phyloP scores from a whole-genome alignment of 2,888 invertebrate species.

The Colostygia pectinataria region DNA sequence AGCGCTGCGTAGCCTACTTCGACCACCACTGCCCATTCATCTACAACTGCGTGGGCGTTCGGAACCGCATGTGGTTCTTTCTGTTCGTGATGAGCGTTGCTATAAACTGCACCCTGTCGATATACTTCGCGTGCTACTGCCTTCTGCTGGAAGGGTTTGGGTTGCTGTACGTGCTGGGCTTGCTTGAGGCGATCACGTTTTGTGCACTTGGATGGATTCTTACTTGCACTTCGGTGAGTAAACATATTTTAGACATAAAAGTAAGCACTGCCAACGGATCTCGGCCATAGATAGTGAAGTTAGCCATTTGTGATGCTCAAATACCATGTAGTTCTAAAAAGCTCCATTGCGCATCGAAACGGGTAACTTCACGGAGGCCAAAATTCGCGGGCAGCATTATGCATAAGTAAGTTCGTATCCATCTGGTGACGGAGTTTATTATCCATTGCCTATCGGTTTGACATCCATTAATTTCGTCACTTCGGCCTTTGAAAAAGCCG shows the following conservation, averaged over 20 bases:
- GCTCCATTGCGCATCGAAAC: too few species aligned
- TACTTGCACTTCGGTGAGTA: constrained; percentile 93
- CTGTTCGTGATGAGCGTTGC: constrained; percentile 94
- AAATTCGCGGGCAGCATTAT: too few species aligned
- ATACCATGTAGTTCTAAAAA: too few species aligned
- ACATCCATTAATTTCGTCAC: too few species aligned
- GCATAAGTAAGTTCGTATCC: too few species aligned
- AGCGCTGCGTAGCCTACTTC: constrained; percentile 93
- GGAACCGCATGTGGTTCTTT: constrained; percentile 97
- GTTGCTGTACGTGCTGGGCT: constrained; percentile 91
- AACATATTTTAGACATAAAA: not conserved
- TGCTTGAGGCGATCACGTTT: constrained; percentile 92
- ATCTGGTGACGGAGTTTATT: too few species aligned
- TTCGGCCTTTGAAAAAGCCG: too few species aligned
- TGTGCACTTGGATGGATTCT: constrained; percentile 94
- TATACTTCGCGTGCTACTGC: constrained; percentile 94
- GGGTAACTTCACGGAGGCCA: too few species aligned
- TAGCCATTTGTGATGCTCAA: too few species aligned
- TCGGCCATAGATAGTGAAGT: too few species aligned
- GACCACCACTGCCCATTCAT: constrained; percentile 98
- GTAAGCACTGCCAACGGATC: too few species aligned
- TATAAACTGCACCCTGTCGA: constrained; percentile 93
- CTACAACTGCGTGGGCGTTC: constrained; percentile 96
- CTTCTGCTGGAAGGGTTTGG: constrained; percentile 93
- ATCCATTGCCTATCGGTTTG: too few species aligned